Evolutionary conservation across 1,140 invertebrate genomes (phyloP), one percentile per base, ranked within the genome.

Genomic region (Listronotus oregonensis): DNA sequence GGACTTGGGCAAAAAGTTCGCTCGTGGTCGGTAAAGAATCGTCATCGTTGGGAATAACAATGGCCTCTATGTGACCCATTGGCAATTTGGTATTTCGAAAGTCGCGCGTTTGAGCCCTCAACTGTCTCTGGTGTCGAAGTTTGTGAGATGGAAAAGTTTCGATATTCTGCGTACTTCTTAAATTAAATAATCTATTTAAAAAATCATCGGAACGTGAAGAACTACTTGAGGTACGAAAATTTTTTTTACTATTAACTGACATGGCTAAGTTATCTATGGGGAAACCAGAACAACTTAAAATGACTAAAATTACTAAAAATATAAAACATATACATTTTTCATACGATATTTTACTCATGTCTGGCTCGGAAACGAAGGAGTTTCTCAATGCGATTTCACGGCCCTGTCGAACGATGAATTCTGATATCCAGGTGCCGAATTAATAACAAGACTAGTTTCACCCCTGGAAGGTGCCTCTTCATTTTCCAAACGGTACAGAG

Each of bases 241-340:
- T 72, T 57, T 64, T 69, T 67, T 70, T 75, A 54, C 64, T 74
- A 64, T 69, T 62, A 55, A 72, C 71, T 44, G 69, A 70, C 73
- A 71, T 75, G 49, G 66, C 68, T 42, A 71, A 34, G 62, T 68
- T 74, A 77, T 78, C 76, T 72, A 75, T 77, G 75, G 71, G 77
- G 77, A 77, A 77, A 73, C 71, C 76, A 61, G 75, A 77, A 75
- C 77, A 78, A 75, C 75, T 75, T 61, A 76, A 72, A 71, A 77
- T 69, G 56, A 72, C 71, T 74, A 77, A 70, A 62, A 76, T 73
- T 74, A 75, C 74, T 76, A 78, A 72, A 67, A 76, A 76, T 71
- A 77, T 61, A 73, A 78, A 74, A 75, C 75, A 78, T 77, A 76
- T 72, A 73, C 77, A 79, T 77, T 73, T 77, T 74, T 73, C 73